These are phyloP conservation scores for Mystacides longicornis DNA, from an alignment of 2,888 invertebrate species.

Conservation along the genomic window DNA sequence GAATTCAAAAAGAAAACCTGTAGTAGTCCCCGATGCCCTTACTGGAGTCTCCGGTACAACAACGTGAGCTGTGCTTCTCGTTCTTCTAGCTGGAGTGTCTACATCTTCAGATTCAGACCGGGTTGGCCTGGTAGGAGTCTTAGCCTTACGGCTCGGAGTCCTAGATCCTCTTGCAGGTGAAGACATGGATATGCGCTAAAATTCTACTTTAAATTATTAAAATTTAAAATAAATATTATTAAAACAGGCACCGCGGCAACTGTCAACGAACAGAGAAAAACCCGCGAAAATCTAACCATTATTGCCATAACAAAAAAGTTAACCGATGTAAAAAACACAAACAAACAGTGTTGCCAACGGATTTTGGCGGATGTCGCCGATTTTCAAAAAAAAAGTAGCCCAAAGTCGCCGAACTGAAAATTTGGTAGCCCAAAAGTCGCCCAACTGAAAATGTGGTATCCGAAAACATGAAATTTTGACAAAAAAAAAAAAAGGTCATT, in stretches of 20 bases:
- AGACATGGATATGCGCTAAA: constrained; percentile 10
- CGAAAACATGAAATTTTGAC: too few species aligned
- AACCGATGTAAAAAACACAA: background rate
- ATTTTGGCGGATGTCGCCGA: too few species aligned
- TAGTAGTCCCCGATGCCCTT: constrained; percentile 34
- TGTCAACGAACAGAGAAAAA: constrained; percentile 1
- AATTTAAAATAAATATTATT: background rate
- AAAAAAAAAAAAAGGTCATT: too few species aligned
- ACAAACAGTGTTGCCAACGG: too few species aligned
- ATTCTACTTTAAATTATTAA: background rate
- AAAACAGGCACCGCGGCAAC: constrained; percentile 6
- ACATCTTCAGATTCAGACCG: constrained; percentile 41
- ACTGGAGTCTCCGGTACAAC: constrained; percentile 48
- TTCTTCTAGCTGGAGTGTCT: constrained; percentile 42
- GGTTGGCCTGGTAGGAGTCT: constrained; percentile 37
- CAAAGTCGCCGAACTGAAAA: too few species aligned
- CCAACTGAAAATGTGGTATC: too few species aligned
- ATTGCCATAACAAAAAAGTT: constrained; percentile 3
- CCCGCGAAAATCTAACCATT: constrained; percentile 9
- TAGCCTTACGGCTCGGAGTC: constrained; percentile 32
- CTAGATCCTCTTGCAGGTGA: constrained; percentile 16
- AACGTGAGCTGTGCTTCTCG: constrained; percentile 41
- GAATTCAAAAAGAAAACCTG: constrained; percentile 4
- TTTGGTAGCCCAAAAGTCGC: too few species aligned
- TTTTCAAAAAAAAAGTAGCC: too few species aligned